phyloP scores from a whole-genome alignment of 2,888 invertebrate species.

The Portevinia maculata region DNA sequence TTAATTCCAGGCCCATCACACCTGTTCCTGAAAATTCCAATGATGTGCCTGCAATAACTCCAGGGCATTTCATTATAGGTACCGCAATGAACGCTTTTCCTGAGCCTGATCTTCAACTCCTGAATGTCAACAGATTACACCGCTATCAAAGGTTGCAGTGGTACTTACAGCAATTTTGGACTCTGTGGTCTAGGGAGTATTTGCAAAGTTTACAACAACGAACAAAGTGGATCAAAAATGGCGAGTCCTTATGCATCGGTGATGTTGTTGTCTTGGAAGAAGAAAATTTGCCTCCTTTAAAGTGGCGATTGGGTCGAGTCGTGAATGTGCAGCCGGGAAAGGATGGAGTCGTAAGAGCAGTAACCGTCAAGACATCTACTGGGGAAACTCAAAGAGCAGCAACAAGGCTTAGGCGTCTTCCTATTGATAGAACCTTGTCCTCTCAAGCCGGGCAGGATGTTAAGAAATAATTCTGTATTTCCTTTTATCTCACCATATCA shows the following conservation, averaged over 20 bases:
- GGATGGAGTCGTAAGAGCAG: slow-evolving; percentile 26
- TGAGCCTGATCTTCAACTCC: slow-evolving; percentile 30
- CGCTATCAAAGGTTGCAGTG: slow-evolving; percentile 52
- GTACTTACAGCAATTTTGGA: slow-evolving; percentile 59
- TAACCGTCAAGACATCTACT: slow-evolving; percentile 33
- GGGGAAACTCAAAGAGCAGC: slow-evolving; percentile 45
- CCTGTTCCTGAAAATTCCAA: slow-evolving; percentile 47
- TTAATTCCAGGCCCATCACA: slow-evolving; percentile 63
- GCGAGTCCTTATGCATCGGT: no score
- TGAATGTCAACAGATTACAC: slow-evolving; percentile 39
- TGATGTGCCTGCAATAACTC: slow-evolving; percentile 59
- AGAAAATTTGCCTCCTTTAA: slow-evolving; percentile 22
- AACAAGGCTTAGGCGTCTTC: slow-evolving; percentile 27
- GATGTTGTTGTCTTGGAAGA: no score
- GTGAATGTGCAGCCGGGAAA: slow-evolving; percentile 14
- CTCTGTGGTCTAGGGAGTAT: slow-evolving; percentile 43
- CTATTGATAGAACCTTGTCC: slow-evolving; percentile 28
- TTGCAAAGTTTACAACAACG: no score
- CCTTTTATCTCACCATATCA: no score
- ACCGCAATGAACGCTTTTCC: no score
- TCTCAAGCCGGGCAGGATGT: slow-evolving; percentile 42
- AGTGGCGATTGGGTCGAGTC: slow-evolving; percentile 33
- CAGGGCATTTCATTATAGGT: slow-evolving; percentile 60
- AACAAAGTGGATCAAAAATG: no score
- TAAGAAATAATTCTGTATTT: no score